These are phyloP conservation scores for Orchestes rusci DNA, from an alignment of 2,888 invertebrate species.

Conservation along the genomic window DNA sequence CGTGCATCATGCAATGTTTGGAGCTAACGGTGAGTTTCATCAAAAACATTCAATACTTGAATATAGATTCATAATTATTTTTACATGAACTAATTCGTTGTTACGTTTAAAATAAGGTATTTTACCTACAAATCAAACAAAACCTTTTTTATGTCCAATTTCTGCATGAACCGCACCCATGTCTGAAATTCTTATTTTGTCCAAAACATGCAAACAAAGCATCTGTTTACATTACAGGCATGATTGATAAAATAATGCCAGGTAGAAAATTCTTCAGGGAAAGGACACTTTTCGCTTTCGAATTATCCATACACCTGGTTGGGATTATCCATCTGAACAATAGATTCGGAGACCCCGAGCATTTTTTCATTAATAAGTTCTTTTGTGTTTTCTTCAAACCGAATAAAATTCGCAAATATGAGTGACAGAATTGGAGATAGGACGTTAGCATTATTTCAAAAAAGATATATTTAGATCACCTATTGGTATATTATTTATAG, in stretches of 20 bases:
- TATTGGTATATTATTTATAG: no score
- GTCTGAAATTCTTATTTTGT: slow-evolving; percentile 29
- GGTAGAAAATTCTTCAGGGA: slow-evolving; percentile 32
- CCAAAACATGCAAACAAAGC: slow-evolving; percentile 36
- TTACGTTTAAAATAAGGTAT: not conserved
- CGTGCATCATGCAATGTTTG: slow-evolving; percentile 54
- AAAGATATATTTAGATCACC: no score
- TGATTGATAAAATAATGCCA: slow-evolving; percentile 36
- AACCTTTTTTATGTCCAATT: slow-evolving; percentile 13
- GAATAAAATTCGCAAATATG: no score
- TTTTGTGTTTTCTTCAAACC: no score
- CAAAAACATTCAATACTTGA: no score
- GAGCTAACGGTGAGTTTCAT: slow-evolving; percentile 48
- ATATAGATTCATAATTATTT: not conserved
- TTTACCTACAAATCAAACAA: slow-evolving; percentile 16
- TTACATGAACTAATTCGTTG: not conserved
- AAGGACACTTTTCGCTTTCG: slow-evolving; percentile 16
- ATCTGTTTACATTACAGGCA: slow-evolving; percentile 37
- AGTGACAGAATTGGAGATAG: no score
- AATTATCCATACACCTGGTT: slow-evolving; percentile 18
- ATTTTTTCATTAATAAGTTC: slow-evolving; percentile 17
- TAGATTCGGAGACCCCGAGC: slow-evolving; percentile 4
- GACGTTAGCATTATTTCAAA: no score
- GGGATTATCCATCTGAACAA: slow-evolving; percentile 18
- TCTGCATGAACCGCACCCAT: slow-evolving; percentile 7